These are phyloP conservation scores for Dysdera silvatica DNA, from an alignment of 1,140 invertebrate genomes.

Conservation along the genomic window DNA sequence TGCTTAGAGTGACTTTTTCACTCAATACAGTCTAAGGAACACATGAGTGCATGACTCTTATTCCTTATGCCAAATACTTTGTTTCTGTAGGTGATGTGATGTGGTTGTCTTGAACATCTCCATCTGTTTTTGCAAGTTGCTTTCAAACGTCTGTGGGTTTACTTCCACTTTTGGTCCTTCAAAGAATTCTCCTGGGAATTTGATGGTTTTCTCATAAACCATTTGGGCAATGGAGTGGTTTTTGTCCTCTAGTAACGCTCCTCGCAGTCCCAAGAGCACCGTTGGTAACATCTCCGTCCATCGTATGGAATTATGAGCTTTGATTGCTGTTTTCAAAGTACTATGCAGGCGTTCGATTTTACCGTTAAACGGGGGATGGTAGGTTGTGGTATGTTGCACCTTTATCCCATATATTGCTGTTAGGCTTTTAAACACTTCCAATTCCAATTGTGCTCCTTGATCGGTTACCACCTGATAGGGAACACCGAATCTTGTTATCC, in stretches of 20 bases:
- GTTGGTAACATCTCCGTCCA: background rate
- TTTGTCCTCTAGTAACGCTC: background rate
- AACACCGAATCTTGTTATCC: background rate
- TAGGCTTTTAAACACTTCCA: background rate
- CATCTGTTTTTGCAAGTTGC: background rate
- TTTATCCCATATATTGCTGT: background rate
- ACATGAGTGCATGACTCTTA: background rate
- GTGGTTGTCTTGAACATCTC: background rate
- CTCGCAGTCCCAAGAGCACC: background rate
- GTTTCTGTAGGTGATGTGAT: background rate
- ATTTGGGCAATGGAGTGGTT: background rate
- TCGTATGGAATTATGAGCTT: background rate
- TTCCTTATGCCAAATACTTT: background rate
- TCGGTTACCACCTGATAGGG: background rate
- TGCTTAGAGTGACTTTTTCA: background rate
- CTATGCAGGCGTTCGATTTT: constrained; percentile 33
- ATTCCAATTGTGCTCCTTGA: background rate
- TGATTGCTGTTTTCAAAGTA: constrained; percentile 30
- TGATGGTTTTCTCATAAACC: background rate
- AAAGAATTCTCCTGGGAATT: constrained; percentile 1
- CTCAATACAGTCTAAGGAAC: background rate
- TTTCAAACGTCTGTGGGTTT: background rate
- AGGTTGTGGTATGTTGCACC: constrained; percentile 21
- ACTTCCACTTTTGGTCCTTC: background rate
- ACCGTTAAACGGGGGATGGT: constrained; percentile 36